phyloP scores from a whole-genome alignment of 2,797 vertebrate genomes.

The Epinephelus coioides region DNA sequence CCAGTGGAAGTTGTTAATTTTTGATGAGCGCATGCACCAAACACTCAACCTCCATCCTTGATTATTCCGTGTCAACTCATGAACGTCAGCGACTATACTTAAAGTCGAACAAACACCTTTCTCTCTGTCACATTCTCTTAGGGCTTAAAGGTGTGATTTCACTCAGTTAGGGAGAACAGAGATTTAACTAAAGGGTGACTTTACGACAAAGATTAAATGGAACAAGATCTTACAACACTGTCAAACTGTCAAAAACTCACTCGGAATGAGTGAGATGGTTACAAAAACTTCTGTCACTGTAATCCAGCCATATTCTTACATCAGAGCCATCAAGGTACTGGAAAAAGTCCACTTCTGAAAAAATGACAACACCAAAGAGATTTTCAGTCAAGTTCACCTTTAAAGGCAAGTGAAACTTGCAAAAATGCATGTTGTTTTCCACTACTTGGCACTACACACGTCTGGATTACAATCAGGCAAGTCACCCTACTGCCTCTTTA shows the following conservation, averaged over 20 bases:
- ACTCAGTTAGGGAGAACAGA: not conserved
- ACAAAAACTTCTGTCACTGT: not conserved
- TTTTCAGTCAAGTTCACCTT: too few relatives aligned
- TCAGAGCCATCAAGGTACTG: not conserved
- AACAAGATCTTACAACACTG: not conserved
- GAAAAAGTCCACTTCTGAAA: not conserved
- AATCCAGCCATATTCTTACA: not conserved
- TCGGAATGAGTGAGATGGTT: not conserved
- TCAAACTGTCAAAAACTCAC: not conserved
- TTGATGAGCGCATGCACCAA: constrained; percentile 47
- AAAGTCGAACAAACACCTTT: not conserved
- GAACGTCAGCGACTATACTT: constrained; percentile 6
- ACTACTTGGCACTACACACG: too few relatives aligned
- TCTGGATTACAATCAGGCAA: constrained; percentile 35
- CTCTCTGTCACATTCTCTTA: not conserved
- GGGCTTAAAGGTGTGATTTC: not conserved
- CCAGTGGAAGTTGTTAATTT: constrained; percentile 57
- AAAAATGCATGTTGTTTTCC: too few relatives aligned
- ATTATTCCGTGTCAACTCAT: constrained; percentile 53
- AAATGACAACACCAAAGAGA: too few relatives aligned
- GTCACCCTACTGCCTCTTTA: not conserved
- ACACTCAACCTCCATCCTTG: constrained; percentile 29
- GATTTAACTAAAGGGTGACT: not conserved
- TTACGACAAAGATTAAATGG: not conserved
- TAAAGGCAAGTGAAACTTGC: too few relatives aligned